phyloP scores from a whole-genome alignment of 2,113 vertebrate species.

The Hippocampus abdominalis region DNA sequence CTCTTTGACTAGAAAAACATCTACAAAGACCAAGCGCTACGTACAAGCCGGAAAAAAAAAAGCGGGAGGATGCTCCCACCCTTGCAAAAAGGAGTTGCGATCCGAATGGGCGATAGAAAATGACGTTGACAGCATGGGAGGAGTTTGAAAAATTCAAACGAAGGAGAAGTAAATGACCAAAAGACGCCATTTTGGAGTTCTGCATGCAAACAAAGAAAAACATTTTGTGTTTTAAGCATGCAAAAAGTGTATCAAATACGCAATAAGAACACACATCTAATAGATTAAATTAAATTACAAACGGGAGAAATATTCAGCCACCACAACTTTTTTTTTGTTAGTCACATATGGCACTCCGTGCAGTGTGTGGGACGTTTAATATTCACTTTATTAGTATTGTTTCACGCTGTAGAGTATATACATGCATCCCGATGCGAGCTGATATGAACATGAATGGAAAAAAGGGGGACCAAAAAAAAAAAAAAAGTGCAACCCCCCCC shows the following conservation, averaged over 20 bases:
- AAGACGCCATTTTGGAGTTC: conserved; percentile 28
- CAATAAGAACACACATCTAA: conserved; percentile 70
- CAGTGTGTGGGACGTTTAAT: conserved; percentile 57
- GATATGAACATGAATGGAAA: conserved; percentile 51
- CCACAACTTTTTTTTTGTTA: conserved; percentile 48
- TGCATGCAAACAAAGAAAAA: conserved; percentile 36
- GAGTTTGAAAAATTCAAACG: neutral
- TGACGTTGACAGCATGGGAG: neutral
- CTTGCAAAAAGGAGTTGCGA: neutral
- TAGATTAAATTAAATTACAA: conserved; percentile 41
- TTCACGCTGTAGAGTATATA: conserved; percentile 53
- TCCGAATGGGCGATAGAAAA: neutral
- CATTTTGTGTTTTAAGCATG: conserved; percentile 68
- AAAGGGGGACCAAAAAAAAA: conserved; percentile 8
- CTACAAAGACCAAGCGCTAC: neutral
- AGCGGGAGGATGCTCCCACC: neutral
- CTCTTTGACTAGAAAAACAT: conserved; percentile 39
- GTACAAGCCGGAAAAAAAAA: neutral
- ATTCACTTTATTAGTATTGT: conserved; percentile 52
- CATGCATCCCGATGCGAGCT: conserved; percentile 62
- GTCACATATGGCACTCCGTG: conserved; percentile 61
- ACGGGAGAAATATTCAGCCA: conserved; percentile 43
- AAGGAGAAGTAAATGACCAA: neutral
- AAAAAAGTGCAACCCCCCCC: neutral
- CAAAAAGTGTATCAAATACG: conserved; percentile 74